Conservation (phyloP, 2,888 invertebrate genomes). For the Aphodius granarius region DNA sequence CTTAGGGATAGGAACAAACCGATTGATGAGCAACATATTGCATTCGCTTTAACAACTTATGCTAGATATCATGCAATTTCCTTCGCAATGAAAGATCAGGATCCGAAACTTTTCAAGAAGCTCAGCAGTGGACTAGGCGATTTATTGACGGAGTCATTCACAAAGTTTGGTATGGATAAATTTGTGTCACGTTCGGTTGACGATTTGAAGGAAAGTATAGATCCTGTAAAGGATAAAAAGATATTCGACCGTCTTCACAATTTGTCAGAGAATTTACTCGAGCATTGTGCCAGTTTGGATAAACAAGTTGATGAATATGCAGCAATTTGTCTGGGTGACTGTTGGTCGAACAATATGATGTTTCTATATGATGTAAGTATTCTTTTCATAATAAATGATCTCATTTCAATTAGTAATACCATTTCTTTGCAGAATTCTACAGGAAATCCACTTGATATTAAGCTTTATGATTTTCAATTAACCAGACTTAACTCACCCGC, state of each 20-base stretch:
- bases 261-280: slow-evolving; percentile 7
- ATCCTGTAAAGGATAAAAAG: slow-evolving; percentile 9
- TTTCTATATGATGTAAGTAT: slow-evolving; percentile 28
- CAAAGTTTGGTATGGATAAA: slow-evolving; percentile 14
- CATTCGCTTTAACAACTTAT: slow-evolving; percentile 40
- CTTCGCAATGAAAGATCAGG: slow-evolving; percentile 39
- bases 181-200: slow-evolving; percentile 1
- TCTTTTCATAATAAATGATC: not conserved
- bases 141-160: slow-evolving; percentile 11
- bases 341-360: slow-evolving; percentile 34
- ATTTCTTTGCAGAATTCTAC: not conserved
- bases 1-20: slow-evolving; percentile 46
- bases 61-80: slow-evolving; percentile 45
- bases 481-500: slow-evolving; percentile 36
- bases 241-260: slow-evolving; percentile 12
- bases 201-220: not conserved
- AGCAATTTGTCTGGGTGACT: slow-evolving; percentile 29
- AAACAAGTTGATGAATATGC: slow-evolving; percentile 5
- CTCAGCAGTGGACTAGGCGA: slow-evolving; percentile 4
- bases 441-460: slow-evolving; percentile 23
- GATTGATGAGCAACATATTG: slow-evolving; percentile 43
- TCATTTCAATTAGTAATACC: no score
- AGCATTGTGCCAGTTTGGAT: not conserved
- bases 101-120: slow-evolving; percentile 31
- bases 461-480: slow-evolving; percentile 41